Conservation (phyloP, 64 coral and sea anemone genomes). For the Montipora foliosa region DNA sequence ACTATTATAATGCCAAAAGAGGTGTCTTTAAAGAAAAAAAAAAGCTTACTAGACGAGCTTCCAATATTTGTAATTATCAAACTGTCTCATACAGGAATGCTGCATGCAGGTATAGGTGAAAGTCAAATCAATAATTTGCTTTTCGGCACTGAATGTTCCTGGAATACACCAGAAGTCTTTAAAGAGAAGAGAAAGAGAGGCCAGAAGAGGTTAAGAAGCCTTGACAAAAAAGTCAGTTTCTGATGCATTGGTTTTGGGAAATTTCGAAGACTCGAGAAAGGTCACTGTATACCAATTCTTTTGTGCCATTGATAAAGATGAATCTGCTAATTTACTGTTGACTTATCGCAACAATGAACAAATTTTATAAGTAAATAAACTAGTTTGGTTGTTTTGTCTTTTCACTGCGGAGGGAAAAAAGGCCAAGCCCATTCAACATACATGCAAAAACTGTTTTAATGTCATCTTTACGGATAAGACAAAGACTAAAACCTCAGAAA, state of each 20-base stretch:
- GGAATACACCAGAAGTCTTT: conserved; percentile 51
- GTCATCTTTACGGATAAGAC: no score
- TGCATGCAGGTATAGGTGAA: conserved; percentile 42
- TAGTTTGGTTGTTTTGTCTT: conserved; percentile 21
- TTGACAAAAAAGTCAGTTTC: background rate
- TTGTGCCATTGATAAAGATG: conserved; percentile 30
- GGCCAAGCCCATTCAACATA: conserved; percentile 25
- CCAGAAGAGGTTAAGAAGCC: conserved; percentile 10
- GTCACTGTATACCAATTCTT: conserved; percentile 29
- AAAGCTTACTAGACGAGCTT: background rate
- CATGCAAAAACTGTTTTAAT: background rate
- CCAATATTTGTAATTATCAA: background rate
- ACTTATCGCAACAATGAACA: conserved; percentile 16
- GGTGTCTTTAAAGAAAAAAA: conserved; percentile 19
- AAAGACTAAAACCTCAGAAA: no score
- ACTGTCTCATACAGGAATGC: conserved; percentile 22
- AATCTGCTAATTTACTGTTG: conserved; percentile 28
- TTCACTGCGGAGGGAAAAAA: conserved; percentile 34
- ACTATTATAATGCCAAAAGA: conserved; percentile 40
- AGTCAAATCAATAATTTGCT: conserved; percentile 29
- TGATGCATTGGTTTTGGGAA: conserved; percentile 11
- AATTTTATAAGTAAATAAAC: conserved; percentile 43
- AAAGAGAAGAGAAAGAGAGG: conserved; percentile 47
- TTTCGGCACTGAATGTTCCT: conserved; percentile 30
- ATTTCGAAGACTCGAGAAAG: conserved; percentile 37